These are phyloP conservation scores for Dascillus cervinus DNA, from an alignment of 2,888 invertebrate species.

Conservation along the genomic window DNA sequence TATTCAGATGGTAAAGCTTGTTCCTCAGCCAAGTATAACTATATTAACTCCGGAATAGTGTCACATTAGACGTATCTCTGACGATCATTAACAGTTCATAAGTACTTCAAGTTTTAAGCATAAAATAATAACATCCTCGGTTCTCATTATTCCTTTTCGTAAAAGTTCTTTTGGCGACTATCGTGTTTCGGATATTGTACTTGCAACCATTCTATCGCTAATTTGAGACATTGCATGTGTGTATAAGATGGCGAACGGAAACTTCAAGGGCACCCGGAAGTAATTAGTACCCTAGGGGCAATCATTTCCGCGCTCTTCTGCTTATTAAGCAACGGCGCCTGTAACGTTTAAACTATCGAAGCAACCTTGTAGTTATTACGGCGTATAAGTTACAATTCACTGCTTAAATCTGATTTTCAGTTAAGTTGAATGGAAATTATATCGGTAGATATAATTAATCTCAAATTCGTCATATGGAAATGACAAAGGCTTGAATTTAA, in stretches of 20 bases:
- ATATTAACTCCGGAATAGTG: slow-evolving; percentile 13
- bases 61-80: slow-evolving; percentile 11
- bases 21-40: slow-evolving; percentile 10
- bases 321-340: slow-evolving; percentile 31
- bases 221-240: too few species aligned
- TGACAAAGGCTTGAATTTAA: neutral
- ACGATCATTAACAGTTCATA: slow-evolving; percentile 6
- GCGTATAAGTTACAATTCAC: too few species aligned
- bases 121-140: too few species aligned
- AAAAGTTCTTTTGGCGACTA: too few species aligned
- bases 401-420: slow-evolving; percentile 11
- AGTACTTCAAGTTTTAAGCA: too few species aligned
- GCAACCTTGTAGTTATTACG: too few species aligned
- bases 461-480: slow-evolving; percentile 10
- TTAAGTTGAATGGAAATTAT: slow-evolving; percentile 15
- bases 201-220: too few species aligned
- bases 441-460: slow-evolving; percentile 14
- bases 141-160: too few species aligned
- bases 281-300: slow-evolving; percentile 36
- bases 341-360: too few species aligned
- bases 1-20: slow-evolving; percentile 15
- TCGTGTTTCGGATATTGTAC: too few species aligned
- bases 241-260: slow-evolving; percentile 12
- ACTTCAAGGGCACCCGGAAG: slow-evolving; percentile 30
- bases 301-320: slow-evolving; percentile 37